phyloP scores from a whole-genome alignment of 2,113 vertebrate genomes.

The Hydrochoerus hydrochaeris region DNA sequence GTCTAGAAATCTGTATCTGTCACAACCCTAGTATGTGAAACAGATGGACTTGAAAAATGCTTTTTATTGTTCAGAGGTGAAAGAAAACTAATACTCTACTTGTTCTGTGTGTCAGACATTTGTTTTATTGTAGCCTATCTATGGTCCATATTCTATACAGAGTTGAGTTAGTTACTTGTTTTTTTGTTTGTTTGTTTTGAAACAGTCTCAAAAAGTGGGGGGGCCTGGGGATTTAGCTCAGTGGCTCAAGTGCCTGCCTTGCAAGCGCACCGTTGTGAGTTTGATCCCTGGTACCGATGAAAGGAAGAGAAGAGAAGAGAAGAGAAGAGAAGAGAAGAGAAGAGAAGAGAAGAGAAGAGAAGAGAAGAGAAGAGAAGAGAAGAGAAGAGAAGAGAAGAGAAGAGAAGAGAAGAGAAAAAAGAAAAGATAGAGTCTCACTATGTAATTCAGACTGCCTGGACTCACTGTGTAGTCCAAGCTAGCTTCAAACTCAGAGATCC shows the following conservation, averaged over 20 bases:
- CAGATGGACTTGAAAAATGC: not conserved
- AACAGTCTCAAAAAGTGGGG: not conserved
- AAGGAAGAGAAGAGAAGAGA: too few relatives aligned
- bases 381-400: too few relatives aligned
- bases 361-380: too few relatives aligned
- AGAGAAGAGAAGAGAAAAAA: too few relatives aligned
- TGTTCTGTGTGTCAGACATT: not conserved
- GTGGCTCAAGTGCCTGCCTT: too few relatives aligned
- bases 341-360: too few relatives aligned
- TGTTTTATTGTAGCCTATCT: not conserved
- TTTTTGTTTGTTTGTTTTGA: not conserved
- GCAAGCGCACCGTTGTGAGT: too few relatives aligned
- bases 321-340: too few relatives aligned
- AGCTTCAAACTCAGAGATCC: not conserved
- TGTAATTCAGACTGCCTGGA: not conserved
- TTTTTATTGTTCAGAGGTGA: constrained; percentile 24
- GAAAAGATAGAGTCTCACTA: too few relatives aligned
- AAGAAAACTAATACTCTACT: not conserved
- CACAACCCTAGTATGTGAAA: not conserved
- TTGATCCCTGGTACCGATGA: too few relatives aligned
- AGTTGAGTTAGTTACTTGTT: not conserved
- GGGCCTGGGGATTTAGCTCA: too few relatives aligned
- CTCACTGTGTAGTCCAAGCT: not conserved
- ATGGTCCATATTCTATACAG: not conserved
- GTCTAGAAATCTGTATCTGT: not conserved